phyloP scores from a whole-genome alignment of 2,888 invertebrate genomes.

The Bibio marci region DNA sequence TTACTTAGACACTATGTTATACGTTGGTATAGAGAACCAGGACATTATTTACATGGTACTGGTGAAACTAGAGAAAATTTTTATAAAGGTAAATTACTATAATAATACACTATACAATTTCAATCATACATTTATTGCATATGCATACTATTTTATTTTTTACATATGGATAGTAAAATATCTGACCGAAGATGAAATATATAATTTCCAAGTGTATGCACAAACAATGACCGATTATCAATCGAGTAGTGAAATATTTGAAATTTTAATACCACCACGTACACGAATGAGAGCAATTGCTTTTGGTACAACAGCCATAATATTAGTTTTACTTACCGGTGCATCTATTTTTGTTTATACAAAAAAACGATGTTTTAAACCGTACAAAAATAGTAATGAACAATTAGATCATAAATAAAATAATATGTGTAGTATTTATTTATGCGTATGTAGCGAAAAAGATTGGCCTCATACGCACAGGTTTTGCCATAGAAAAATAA shows the following conservation, averaged over 20 bases:
- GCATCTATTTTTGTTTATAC: conserved; percentile 39
- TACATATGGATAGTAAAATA: conserved; percentile 36
- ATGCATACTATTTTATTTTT: background rate
- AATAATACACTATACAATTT: no score
- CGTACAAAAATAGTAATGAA: conserved; percentile 19
- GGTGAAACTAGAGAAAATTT: conserved; percentile 53
- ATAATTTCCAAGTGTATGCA: conserved; percentile 57
- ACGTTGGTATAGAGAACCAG: conserved; percentile 50
- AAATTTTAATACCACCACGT: conserved; percentile 48
- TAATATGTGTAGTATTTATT: no score
- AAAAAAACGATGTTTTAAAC: conserved; percentile 24
- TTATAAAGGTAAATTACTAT: conserved; percentile 32
- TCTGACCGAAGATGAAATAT: conserved; percentile 53
- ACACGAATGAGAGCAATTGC: conserved; percentile 48
- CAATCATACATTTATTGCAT: no score
- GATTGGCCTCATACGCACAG: no score
- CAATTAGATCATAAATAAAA: background rate
- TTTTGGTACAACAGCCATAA: conserved; percentile 50
- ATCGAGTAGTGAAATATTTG: conserved; percentile 42
- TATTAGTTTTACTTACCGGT: conserved; percentile 46
- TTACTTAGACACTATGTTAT: conserved; percentile 44
- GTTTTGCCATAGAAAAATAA: no score
- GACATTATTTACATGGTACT: conserved; percentile 43
- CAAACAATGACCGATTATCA: conserved; percentile 40
- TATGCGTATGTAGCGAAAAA: no score